phyloP scores from a whole-genome alignment of 1,140 invertebrate genomes.

The Octopus sinensis region DNA sequence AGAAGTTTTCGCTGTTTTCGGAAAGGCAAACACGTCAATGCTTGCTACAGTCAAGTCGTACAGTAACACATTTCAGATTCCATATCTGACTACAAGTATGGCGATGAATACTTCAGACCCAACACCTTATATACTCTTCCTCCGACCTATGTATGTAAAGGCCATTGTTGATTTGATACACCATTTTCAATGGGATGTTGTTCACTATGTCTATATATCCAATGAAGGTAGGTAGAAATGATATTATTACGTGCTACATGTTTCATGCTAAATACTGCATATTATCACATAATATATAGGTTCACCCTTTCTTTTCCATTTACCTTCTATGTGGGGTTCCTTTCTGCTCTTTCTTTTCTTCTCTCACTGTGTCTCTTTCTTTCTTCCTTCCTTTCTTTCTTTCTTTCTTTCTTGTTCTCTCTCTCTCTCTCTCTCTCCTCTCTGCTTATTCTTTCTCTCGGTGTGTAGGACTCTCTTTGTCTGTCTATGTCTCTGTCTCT shows the following conservation, averaged over 20 bases:
- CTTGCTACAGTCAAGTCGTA: conserved; percentile 93
- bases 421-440: no score
- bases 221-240: conserved; percentile 78
- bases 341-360: no score
- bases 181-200: conserved; percentile 86
- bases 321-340: no score
- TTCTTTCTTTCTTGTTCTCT: no score
- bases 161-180: conserved; percentile 89
- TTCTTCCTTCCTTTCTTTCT: no score
- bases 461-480: no score
- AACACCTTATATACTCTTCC: conserved; percentile 41
- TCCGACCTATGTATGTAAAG: conserved; percentile 90
- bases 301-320: no score
- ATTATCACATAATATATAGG: no score
- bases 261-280: no score
- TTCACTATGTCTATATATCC: conserved; percentile 92
- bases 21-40: conserved; percentile 84
- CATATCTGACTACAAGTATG: conserved; percentile 71
- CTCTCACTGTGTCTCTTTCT: no score
- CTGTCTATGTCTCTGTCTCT: no score
- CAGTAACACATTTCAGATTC: conserved; percentile 93
- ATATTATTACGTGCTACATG: not conserved
- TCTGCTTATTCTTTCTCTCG: no score
- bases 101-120: conserved; percentile 37
- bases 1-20: conserved; percentile 85